Evolutionary conservation across 2,888 invertebrate species (phyloP), one percentile per base, ranked within the genome.

Genomic region (Pandemis heparana): DNA sequence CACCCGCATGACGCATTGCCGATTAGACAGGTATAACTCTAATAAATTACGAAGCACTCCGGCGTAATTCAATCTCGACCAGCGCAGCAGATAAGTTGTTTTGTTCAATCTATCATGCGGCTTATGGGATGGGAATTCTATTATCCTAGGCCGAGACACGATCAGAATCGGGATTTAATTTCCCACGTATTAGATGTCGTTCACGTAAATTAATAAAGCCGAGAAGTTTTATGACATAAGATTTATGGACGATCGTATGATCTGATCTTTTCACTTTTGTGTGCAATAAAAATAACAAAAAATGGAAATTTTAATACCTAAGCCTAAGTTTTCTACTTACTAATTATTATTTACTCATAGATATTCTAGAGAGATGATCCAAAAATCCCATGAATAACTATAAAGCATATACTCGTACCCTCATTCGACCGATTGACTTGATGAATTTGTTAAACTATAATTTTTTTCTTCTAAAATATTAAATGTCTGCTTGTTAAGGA

Each of bases 1-100:
- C 70, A 63, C 70, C 70, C 70, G 10, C 18, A 41, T 70, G 70
- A 63, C 70, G 70, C 62, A 70, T 62, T 64, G 32, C 48, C 38
- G 23, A 62, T 62, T 53, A 70, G 43, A 62, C 59, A 68, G 62
- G 51, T 62, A 61, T 23, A 70, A 9, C 51, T 14, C 62, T 70
- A 63, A 70, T 70, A 70, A 62, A 70, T 70, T 43, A 70, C 53
- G 41, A 8, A 23, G 53, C 23, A n/a, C 62, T 70, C 41, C 41
- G 32, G 32, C 62, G 46, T 63, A 62, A 70, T 63, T 53, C 70
- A 63, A 70, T 70, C 70, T 23, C 67, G 16, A 14, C 53, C n/a
- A 51, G 70, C 14, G 32, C 38, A 53, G 32, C 51, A 53, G 70
- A 63, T 53, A 67, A 63, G 61, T 51, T 18, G 39, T 41, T 63